Conservation (phyloP, 2,888 invertebrate genomes). For the Hydrotaea diabolus region DNA sequence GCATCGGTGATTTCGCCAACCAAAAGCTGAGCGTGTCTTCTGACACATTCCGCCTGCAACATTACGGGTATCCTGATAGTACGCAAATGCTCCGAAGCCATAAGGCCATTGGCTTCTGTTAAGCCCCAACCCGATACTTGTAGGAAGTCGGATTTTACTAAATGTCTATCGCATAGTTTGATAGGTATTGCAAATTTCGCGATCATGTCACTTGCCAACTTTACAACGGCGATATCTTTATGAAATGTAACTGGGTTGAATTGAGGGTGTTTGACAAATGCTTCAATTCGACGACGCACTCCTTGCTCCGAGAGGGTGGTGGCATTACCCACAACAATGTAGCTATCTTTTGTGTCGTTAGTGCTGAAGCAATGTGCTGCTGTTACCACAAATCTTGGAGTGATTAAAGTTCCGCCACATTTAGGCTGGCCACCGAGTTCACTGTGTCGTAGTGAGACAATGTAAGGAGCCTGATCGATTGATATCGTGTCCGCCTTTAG, state of each 20-base stretch:
- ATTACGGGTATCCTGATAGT: background rate
- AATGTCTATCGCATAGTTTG: background rate
- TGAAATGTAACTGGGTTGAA: background rate
- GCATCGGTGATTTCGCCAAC: background rate
- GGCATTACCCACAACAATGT: background rate
- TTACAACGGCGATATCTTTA: background rate
- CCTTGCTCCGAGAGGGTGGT: background rate
- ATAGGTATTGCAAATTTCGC: background rate
- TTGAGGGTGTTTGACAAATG: background rate
- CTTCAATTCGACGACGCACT: background rate
- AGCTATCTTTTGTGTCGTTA: background rate
- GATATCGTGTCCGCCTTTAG: background rate
- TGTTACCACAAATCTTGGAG: conserved; percentile 8
- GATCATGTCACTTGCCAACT: background rate
- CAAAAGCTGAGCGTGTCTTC: background rate
- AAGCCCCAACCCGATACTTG: conserved; percentile 2
- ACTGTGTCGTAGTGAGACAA: background rate
- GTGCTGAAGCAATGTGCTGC: background rate
- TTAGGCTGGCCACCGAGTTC: background rate
- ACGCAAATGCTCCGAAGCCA: background rate
- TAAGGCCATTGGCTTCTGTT: background rate
- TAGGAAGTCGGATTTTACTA: background rate
- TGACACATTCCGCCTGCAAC: background rate
- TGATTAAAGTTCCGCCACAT: background rate
- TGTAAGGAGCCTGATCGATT: background rate